Conservation (phyloP, 1,140 invertebrate genomes). For the Macrobrachium rosenbergii region DNA sequence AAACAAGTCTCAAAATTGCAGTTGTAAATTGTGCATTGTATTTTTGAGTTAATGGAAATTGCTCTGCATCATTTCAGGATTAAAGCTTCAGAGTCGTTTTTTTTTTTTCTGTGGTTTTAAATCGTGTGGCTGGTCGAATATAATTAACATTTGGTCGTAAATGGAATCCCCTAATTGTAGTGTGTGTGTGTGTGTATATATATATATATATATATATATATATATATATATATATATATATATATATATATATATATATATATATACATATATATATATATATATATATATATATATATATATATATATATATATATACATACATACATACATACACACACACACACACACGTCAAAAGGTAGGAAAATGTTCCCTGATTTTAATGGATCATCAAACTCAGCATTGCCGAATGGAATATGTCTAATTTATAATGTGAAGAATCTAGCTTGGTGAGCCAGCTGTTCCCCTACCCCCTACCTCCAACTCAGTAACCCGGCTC, state of each 20-base stretch:
- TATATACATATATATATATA: constrained; percentile 35
- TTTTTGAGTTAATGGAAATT: no score
- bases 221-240: constrained; percentile 37
- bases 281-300: constrained; percentile 20
- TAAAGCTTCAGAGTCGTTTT: no score
- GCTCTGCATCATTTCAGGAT: no score
- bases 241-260: constrained; percentile 33
- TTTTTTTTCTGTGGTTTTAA: no score
- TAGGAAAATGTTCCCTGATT: background rate
- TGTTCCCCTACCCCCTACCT: background rate
- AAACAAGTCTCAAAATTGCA: no score
- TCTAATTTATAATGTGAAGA: background rate
- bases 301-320: background rate
- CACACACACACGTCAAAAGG: background rate
- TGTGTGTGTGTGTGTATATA: constrained; percentile 22
- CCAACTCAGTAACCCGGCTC: background rate
- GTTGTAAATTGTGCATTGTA: no score
- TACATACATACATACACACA: background rate
- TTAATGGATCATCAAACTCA: background rate
- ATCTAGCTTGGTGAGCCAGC: background rate
- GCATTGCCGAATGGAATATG: background rate
- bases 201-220: constrained; percentile 37
- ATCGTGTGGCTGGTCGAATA: no score
- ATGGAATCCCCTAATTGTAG: background rate
- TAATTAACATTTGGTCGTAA: no score